A percentile compares a stretch with the other conserved stretches of the same genome.
These are phyloP conservation scores for Nemurella pictetii DNA, from an alignment of 2,888 invertebrate genomes.

Conservation along the genomic window DNA sequence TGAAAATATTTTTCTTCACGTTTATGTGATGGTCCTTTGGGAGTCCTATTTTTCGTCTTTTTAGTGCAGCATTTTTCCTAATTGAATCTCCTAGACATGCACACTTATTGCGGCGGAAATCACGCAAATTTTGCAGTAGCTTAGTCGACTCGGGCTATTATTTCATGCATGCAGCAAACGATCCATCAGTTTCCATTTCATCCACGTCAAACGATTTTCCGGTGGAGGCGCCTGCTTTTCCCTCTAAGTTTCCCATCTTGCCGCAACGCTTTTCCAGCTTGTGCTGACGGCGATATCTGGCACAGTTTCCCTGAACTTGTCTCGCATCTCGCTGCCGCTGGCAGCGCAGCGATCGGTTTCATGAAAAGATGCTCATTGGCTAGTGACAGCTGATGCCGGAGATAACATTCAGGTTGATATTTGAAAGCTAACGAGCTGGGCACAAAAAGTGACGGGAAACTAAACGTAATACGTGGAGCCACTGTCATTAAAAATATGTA, in stretches of 20 bases:
- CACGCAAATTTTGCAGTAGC: background rate
- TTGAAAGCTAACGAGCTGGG: too few relatives aligned
- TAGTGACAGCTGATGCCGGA: too few relatives aligned
- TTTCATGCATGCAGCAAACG: background rate
- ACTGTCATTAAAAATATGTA: too few relatives aligned
- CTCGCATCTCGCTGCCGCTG: too few relatives aligned
- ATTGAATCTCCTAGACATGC: background rate
- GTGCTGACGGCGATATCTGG: background rate
- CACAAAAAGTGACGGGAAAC: too few relatives aligned
- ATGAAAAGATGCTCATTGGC: too few relatives aligned
- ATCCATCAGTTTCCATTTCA: background rate
- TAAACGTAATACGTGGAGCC: too few relatives aligned
- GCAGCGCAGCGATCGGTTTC: too few relatives aligned
- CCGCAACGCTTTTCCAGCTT: background rate
- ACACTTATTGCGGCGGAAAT: background rate
- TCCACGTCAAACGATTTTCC: background rate
- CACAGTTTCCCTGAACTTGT: background rate
- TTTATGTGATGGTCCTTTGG: background rate
- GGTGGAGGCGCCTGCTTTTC: background rate
- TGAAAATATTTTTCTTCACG: background rate
- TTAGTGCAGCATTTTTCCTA: background rate
- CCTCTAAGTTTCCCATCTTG: background rate
- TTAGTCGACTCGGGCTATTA: background rate
- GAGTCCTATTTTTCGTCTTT: background rate
- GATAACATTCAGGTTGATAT: too few relatives aligned